Percentiles rank a stretch among this genome's conserved stretches.
Conservation (phyloP, 2,888 invertebrate species). For the Antitype chi region DNA sequence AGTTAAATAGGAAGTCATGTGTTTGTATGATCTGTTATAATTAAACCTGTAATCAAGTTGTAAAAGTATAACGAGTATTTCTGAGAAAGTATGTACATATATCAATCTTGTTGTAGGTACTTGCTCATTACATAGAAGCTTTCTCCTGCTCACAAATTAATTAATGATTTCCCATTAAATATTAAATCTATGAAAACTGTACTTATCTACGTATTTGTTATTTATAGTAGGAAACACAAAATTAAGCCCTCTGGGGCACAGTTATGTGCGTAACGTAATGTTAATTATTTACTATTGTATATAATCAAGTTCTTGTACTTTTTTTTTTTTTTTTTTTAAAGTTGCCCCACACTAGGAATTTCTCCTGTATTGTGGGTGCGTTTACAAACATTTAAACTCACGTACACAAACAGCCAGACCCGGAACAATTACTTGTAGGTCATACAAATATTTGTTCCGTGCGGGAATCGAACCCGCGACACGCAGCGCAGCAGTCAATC, state of each 20-base stretch:
- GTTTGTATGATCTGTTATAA: background rate
- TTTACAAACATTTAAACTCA: too few species aligned
- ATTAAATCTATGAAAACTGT: background rate
- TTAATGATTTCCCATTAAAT: conserved; percentile 23
- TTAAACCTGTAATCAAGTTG: background rate
- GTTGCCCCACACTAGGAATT: too few species aligned
- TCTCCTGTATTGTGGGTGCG: too few species aligned
- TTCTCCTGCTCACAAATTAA: conserved; percentile 43
- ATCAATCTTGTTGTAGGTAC: background rate
- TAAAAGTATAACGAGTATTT: background rate
- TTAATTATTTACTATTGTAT: too few species aligned
- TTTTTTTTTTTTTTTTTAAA: too few species aligned
- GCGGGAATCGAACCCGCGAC: too few species aligned
- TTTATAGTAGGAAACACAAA: background rate
- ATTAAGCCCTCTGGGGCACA: background rate
- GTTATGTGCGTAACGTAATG: background rate
- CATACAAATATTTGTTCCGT: too few species aligned
- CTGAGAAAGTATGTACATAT: background rate
- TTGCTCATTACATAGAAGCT: conserved; percentile 15
- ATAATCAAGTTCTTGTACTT: too few species aligned
- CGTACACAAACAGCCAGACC: too few species aligned
- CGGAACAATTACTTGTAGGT: too few species aligned
- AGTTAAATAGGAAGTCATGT: background rate
- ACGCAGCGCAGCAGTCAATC: too few species aligned
- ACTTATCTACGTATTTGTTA: background rate